Percentiles rank a stretch among this genome's conserved stretches.
These are phyloP conservation scores for Rhombomys opimus DNA, from an alignment of 2,113 vertebrate species.

Conservation along the genomic window DNA sequence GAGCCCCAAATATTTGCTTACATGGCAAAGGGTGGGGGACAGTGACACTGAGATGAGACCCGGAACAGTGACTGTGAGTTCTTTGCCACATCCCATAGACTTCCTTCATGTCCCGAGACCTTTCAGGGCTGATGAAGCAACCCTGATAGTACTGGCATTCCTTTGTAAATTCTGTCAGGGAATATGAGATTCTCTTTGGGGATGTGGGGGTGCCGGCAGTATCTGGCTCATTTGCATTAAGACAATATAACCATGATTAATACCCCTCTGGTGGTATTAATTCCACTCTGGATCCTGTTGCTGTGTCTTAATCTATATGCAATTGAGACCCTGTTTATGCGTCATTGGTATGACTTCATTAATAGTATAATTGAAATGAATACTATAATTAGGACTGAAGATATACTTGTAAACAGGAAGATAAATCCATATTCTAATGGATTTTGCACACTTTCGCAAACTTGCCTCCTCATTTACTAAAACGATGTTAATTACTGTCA, in stretches of 20 bases:
- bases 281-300: background rate
- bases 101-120: background rate
- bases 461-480: constrained; percentile 5
- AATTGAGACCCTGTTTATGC: background rate
- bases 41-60: background rate
- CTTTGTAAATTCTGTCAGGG: background rate
- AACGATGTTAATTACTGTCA: constrained; percentile 43
- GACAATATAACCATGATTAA: background rate
- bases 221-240: background rate
- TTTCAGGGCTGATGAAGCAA: background rate
- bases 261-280: background rate
- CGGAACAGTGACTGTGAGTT: background rate
- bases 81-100: background rate
- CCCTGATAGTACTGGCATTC: background rate
- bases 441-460: background rate
- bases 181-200: background rate
- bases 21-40: background rate
- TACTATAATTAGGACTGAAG: constrained; percentile 30
- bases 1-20: background rate
- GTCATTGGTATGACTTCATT: constrained; percentile 38
- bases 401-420: constrained; percentile 18
- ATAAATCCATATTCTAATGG: constrained; percentile 33
- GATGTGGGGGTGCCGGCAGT: background rate
- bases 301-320: constrained; percentile 28
- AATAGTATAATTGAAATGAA: constrained; percentile 60